Evolutionary conservation across 1,140 invertebrate species (phyloP).

Genomic region (Stegodyphus dumicola): DNA sequence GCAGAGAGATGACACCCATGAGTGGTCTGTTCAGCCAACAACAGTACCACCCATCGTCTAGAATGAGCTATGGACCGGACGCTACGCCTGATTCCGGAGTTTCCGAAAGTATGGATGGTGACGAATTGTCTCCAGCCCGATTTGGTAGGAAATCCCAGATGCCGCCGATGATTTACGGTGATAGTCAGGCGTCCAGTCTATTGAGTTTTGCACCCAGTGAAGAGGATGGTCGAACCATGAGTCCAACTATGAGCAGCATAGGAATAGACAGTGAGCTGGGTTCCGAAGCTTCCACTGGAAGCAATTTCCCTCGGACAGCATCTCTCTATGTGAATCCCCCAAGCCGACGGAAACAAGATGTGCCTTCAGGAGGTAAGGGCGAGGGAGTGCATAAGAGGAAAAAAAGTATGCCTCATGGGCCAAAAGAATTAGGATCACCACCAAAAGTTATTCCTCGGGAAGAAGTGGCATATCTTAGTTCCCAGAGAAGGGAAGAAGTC

Average conservation of each 20-base stretch:
- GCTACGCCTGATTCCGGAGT: slow-evolving; percentile 70
- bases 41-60: background rate
- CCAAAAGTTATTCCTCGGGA: slow-evolving; percentile 85
- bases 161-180: slow-evolving; percentile 42
- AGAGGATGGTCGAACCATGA: slow-evolving; percentile 33
- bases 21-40: slow-evolving; percentile 4
- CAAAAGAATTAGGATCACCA: slow-evolving; percentile 27
- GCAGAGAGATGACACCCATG: background rate
- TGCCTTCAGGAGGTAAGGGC: background rate
- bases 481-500: slow-evolving; percentile 88
- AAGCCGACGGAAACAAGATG: slow-evolving; percentile 21
- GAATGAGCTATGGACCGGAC: slow-evolving; percentile 64
- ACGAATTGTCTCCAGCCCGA: slow-evolving; percentile 50
- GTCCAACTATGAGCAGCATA: slow-evolving; percentile 47
- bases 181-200: slow-evolving; percentile 46
- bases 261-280: slow-evolving; percentile 25
- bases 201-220: slow-evolving; percentile 57
- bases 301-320: slow-evolving; percentile 50
- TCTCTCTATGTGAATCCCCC: slow-evolving; percentile 58
- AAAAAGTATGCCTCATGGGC: slow-evolving; percentile 59
- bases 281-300: slow-evolving; percentile 31
- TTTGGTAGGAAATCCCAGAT: slow-evolving; percentile 23
- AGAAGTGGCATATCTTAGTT: slow-evolving; percentile 94
- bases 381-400: slow-evolving; percentile 38
- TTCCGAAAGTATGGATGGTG: slow-evolving; percentile 66